A percentile compares a stretch with the other conserved stretches of the same genome.
Evolutionary conservation across 23 tunicate species (phyloP).

Genomic region (Ciona savignyi): DNA sequence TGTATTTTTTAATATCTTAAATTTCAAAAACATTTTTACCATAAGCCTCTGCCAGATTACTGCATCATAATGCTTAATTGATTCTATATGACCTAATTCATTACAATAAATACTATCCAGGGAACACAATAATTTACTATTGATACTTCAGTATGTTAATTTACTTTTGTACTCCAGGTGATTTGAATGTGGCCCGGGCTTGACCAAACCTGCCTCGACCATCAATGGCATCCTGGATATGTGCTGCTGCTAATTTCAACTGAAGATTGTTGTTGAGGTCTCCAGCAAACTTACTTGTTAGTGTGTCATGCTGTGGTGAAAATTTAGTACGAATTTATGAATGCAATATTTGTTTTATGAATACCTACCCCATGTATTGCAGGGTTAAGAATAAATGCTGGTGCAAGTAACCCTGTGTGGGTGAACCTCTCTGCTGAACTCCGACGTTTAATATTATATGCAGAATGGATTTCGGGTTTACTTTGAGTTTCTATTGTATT

Average conservation of each 20-base stretch:
- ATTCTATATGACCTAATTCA: no score
- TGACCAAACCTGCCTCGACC: slow-evolving; percentile 79
- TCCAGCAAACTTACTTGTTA: slow-evolving; percentile 25
- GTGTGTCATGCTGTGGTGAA: slow-evolving; percentile 23
- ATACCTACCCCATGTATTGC: slow-evolving; percentile 21
- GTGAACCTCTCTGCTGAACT: slow-evolving; percentile 17
- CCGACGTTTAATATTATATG: not conserved
- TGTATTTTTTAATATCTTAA: no score
- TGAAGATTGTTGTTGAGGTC: slow-evolving; percentile 43
- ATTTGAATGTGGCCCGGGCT: slow-evolving; percentile 72
- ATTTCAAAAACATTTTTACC: no score
- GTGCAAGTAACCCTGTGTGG: slow-evolving; percentile 55
- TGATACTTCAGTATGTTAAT: no score
- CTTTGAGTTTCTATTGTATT: no score
- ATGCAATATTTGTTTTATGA: no score
- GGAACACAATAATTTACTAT: no score
- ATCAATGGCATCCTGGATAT: slow-evolving; percentile 81
- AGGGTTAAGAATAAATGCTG: slow-evolving; percentile 67
- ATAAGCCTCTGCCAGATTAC: no score
- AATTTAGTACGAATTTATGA: no score
- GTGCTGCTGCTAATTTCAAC: slow-evolving; percentile 74
- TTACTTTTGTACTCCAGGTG: slow-evolving; percentile 54
- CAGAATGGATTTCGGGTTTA: no score
- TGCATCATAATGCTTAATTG: no score
- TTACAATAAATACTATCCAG: no score